Percentiles rank a stretch among this genome's conserved stretches.
Conservation (phyloP, 2,888 invertebrate genomes). For the Lepidocyrtoides sp. region DNA sequence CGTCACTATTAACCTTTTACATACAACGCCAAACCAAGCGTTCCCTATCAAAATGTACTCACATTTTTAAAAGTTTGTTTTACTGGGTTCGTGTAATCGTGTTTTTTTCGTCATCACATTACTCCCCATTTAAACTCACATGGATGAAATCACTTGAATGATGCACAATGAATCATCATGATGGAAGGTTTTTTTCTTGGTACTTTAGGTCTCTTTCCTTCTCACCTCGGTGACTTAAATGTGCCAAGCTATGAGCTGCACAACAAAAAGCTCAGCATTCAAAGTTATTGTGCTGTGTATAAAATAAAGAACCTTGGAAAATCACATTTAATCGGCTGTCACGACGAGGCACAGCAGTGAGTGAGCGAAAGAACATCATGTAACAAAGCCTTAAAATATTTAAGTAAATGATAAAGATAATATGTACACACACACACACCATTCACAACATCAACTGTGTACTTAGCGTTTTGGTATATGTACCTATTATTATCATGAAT, state of each 20-base stretch:
- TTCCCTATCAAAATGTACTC: neutral
- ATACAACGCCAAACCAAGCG: neutral
- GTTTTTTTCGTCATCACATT: slow-evolving; percentile 2
- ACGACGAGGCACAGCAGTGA: slow-evolving; percentile 40
- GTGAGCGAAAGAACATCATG: neutral
- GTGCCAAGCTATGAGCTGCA: neutral
- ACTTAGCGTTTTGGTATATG: no score
- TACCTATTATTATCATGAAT: no score
- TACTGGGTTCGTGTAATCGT: neutral
- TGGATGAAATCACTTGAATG: slow-evolving; percentile 38
- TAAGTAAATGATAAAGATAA: slow-evolving; percentile 30
- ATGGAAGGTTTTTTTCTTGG: slow-evolving; percentile 44
- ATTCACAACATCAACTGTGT: neutral
- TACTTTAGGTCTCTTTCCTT: slow-evolving; percentile 42
- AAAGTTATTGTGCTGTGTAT: slow-evolving; percentile 20
- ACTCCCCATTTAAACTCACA: neutral
- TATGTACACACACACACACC: neutral
- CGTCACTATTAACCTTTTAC: slow-evolving; percentile 7
- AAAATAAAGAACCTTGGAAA: slow-evolving; percentile 67
- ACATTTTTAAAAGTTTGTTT: neutral
- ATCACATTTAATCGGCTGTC: slow-evolving; percentile 74
- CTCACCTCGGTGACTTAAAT: slow-evolving; percentile 17
- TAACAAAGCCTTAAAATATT: slow-evolving; percentile 16
- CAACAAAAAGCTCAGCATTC: neutral
- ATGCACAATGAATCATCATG: slow-evolving; percentile 50